These are phyloP conservation scores for Onychostruthus taczanowskii DNA, from an alignment of 2,113 vertebrate genomes.

Conservation along the genomic window DNA sequence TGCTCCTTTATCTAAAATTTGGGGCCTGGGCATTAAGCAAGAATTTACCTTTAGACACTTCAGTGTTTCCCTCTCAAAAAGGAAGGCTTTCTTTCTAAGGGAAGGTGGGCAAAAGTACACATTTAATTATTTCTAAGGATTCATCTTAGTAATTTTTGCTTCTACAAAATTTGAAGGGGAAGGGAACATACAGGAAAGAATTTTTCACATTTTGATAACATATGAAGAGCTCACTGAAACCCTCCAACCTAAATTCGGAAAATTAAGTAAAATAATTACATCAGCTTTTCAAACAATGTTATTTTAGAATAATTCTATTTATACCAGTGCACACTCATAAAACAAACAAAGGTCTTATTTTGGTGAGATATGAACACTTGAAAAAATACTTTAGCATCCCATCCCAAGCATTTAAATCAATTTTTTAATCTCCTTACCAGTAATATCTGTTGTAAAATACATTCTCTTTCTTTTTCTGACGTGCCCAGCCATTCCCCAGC, in stretches of 20 bases:
- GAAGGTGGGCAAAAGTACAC: not conserved
- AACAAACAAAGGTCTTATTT: not conserved
- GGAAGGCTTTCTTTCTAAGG: not conserved
- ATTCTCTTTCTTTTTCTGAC: not conserved
- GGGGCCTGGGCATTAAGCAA: not conserved
- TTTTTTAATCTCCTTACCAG: not conserved
- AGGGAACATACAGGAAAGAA: not conserved
- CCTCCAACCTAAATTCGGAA: not conserved
- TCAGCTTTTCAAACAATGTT: not conserved
- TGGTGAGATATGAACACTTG: not conserved
- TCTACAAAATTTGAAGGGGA: not conserved
- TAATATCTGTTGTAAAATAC: not conserved
- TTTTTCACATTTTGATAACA: not conserved
- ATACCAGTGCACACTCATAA: not conserved
- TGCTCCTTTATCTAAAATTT: not conserved
- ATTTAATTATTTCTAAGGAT: not conserved
- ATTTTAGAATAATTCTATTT: not conserved
- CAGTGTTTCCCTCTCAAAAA: not conserved
- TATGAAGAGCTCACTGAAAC: not conserved
- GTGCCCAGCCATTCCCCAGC: not conserved
- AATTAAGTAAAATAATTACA: not conserved
- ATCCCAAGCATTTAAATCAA: not conserved
- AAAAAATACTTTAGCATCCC: not conserved
- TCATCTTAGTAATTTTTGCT: not conserved
- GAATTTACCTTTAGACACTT: not conserved